Percentiles rank a stretch among this genome's conserved stretches.
phyloP scores from a whole-genome alignment of 2,113 vertebrate genomes.

The Aegypius monachus region DNA sequence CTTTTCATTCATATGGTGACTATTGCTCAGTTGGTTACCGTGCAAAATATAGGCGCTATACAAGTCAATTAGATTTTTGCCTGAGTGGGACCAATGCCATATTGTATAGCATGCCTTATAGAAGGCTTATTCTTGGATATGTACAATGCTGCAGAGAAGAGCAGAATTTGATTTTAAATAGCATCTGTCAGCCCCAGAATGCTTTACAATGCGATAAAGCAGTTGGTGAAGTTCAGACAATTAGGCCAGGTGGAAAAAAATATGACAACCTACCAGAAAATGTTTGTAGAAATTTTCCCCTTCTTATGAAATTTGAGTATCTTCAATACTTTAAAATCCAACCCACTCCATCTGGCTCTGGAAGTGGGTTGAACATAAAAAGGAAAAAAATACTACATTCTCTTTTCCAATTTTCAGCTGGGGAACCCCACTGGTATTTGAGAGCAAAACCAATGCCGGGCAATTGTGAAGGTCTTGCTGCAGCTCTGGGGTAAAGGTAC shows the following conservation, averaged over 20 bases:
- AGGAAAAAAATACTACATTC: background rate
- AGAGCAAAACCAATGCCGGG: background rate
- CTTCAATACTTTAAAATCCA: background rate
- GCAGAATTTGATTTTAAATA: constrained; percentile 38
- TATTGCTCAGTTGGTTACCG: constrained; percentile 45
- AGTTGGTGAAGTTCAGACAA: constrained; percentile 16
- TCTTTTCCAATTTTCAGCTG: background rate
- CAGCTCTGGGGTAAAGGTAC: background rate
- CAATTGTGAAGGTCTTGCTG: background rate
- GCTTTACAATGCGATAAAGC: background rate
- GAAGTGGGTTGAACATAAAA: background rate
- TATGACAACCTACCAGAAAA: background rate
- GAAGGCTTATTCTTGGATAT: constrained; percentile 30
- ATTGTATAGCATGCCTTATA: background rate
- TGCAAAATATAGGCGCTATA: background rate
- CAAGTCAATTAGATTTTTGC: constrained; percentile 11
- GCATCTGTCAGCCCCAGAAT: background rate
- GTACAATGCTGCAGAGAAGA: constrained; percentile 17
- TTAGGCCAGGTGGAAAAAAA: constrained; percentile 19
- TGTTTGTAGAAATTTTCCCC: background rate
- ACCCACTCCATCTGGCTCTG: background rate
- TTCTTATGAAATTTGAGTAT: background rate
- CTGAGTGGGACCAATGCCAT: constrained; percentile 27
- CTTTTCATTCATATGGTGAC: constrained; percentile 56
- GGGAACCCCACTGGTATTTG: background rate